A percentile compares a stretch with the other conserved stretches of the same genome.
Conservation (phyloP, 1,140 invertebrate genomes). For the Chelonus insularis region DNA sequence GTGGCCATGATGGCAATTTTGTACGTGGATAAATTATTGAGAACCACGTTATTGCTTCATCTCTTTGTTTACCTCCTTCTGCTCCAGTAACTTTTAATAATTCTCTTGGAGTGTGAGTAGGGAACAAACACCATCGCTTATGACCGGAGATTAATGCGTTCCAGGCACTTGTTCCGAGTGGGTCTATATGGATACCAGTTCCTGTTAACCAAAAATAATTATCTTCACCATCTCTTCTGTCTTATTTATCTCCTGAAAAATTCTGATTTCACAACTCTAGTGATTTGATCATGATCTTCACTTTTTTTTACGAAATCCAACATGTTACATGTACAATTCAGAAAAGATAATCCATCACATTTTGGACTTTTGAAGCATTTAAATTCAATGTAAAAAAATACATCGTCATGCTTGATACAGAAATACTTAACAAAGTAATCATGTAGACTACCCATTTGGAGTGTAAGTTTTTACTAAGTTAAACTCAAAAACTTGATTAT, state of each 20-base stretch:
- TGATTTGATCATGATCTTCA: too few species aligned
- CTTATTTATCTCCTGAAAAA: conserved; percentile 9
- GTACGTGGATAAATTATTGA: conserved; percentile 95
- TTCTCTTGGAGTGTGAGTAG: conserved; percentile 94
- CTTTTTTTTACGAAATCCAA: too few species aligned
- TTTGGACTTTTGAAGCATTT: too few species aligned
- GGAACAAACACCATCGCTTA: conserved; percentile 99
- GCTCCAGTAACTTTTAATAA: conserved; percentile 86
- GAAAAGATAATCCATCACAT: too few species aligned
- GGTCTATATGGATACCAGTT: conserved; percentile 99
- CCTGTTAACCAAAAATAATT: conserved; percentile 60
- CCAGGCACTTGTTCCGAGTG: conserved; percentile 98
- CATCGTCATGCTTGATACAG: too few species aligned
- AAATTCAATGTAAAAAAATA: too few species aligned
- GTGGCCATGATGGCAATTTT: conserved; percentile 85
- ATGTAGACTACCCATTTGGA: too few species aligned
- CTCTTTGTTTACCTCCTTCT: conserved; percentile 93
- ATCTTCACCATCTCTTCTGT: conserved; percentile 10
- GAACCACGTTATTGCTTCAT: conserved; percentile 99
- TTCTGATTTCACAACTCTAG: too few species aligned
- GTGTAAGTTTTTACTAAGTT: too few species aligned
- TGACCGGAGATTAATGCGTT: conserved; percentile 95
- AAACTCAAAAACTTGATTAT: too few species aligned
- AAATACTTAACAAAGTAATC: too few species aligned
- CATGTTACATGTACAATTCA: too few species aligned